Conservation (phyloP, 2,797 vertebrate genomes). For the Galaxias olidus region DNA sequence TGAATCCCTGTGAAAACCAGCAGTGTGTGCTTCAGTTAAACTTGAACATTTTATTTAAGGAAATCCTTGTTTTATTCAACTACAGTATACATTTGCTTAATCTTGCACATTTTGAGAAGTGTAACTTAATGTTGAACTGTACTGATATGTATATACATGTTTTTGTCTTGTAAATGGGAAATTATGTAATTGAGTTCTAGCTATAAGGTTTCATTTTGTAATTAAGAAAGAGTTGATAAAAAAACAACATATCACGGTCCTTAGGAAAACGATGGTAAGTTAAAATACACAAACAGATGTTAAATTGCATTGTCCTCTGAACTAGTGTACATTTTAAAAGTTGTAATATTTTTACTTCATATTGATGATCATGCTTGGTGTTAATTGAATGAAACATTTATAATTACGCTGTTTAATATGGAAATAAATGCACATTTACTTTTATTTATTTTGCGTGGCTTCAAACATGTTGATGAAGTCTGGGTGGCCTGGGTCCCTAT, state of each 20-base stretch:
- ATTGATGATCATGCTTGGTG: slow-evolving; percentile 96
- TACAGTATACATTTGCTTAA: slow-evolving; percentile 84
- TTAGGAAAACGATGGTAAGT: slow-evolving; percentile 62
- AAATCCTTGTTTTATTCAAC: slow-evolving; percentile 76
- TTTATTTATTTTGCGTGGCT: slow-evolving; percentile 31
- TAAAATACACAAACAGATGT: slow-evolving; percentile 76
- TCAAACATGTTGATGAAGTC: too few species aligned
- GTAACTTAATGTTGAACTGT: slow-evolving; percentile 85
- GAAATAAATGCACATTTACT: slow-evolving; percentile 90
- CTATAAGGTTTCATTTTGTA: slow-evolving; percentile 82
- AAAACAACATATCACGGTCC: slow-evolving; percentile 83
- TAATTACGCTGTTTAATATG: slow-evolving; percentile 99
- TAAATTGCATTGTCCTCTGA: slow-evolving; percentile 85
- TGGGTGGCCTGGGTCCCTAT: too few species aligned
- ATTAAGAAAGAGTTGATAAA: slow-evolving; percentile 75
- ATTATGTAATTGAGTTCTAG: slow-evolving; percentile 74
- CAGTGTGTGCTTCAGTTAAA: slow-evolving; percentile 81
- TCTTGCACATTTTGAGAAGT: slow-evolving; percentile 84
- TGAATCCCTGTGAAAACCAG: slow-evolving; percentile 78
- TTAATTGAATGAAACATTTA: slow-evolving; percentile 98
- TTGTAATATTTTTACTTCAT: slow-evolving; percentile 98
- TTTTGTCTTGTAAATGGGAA: slow-evolving; percentile 82
- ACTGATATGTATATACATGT: slow-evolving; percentile 80
- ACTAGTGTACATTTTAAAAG: slow-evolving; percentile 93
- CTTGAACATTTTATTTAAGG: slow-evolving; percentile 81